phyloP scores from a whole-genome alignment of 2,113 vertebrate genomes.

The Microcebus griseorufus region DNA sequence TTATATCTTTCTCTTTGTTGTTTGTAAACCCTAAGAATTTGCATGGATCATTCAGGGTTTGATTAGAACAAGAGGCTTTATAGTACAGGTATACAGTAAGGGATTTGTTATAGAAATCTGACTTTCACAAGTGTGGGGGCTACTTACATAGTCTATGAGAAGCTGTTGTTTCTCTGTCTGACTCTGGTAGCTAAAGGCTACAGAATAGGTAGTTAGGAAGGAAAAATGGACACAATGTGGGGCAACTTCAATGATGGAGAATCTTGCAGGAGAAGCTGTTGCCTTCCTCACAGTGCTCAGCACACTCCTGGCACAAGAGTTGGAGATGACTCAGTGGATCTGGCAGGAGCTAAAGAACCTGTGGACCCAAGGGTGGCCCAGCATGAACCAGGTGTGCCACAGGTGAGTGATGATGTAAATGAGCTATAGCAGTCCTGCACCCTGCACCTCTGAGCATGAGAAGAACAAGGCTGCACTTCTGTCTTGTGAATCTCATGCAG shows the following conservation, averaged over 20 bases:
- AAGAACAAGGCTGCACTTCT: not conserved
- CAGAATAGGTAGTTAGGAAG: not conserved
- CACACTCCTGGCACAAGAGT: fast-evolving
- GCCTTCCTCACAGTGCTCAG: not conserved
- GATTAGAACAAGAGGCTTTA: not conserved
- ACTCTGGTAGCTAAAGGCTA: not conserved
- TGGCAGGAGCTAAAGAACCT: not conserved
- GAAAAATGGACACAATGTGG: not conserved
- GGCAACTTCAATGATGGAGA: too few relatives aligned
- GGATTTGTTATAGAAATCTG: not conserved
- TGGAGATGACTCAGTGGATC: not conserved
- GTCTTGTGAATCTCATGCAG: not conserved
- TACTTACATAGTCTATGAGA: not conserved
- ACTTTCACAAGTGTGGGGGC: not conserved
- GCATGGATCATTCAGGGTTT: not conserved
- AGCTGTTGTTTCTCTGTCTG: not conserved
- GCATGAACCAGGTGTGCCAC: not conserved
- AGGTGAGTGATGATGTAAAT: too few relatives aligned
- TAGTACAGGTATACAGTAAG: not conserved
- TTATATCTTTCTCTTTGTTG: not conserved
- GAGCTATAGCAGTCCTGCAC: too few relatives aligned
- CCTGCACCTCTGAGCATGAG: not conserved
- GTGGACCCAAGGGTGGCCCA: fast-evolving
- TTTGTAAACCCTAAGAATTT: not conserved
- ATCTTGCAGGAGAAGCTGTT: not conserved